phyloP scores from a whole-genome alignment of 2,113 vertebrate genomes.

The Mobula birostris region DNA sequence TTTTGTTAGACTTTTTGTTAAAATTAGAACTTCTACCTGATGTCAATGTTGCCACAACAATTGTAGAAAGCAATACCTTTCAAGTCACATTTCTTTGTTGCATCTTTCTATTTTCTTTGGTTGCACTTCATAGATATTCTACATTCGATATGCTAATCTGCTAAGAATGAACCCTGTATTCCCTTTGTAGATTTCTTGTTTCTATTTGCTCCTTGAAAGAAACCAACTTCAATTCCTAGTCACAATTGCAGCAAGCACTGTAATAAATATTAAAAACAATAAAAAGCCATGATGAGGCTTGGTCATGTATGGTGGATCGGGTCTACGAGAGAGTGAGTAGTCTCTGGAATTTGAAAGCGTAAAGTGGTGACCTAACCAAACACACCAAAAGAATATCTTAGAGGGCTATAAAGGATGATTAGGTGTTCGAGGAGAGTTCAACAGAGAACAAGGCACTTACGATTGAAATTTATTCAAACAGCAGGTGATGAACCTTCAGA shows the following conservation, averaged over 20 bases:
- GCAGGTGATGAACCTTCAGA: too few species aligned
- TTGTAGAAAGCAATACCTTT: neutral
- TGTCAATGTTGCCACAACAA: neutral
- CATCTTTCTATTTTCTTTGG: neutral
- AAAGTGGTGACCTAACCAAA: too few species aligned
- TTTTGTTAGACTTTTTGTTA: neutral
- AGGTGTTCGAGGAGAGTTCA: too few species aligned
- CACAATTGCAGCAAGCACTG: neutral
- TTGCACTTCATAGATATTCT: neutral
- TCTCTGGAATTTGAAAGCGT: too few species aligned
- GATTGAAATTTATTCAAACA: too few species aligned
- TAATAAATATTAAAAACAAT: neutral
- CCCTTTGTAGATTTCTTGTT: neutral
- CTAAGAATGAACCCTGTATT: neutral
- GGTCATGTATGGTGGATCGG: too few species aligned
- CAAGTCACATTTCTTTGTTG: neutral
- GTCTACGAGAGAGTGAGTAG: too few species aligned
- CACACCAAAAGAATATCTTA: too few species aligned
- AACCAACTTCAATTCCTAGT: neutral
- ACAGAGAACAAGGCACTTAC: too few species aligned
- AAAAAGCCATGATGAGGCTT: too few species aligned
- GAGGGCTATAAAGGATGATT: too few species aligned
- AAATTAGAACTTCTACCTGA: neutral
- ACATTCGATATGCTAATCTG: neutral
- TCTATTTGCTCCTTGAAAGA: slow-evolving; percentile 6